A percentile compares a stretch with the other conserved stretches of the same genome.
Conservation (phyloP, 2,113 vertebrate species). For the Psittacus erithacus region DNA sequence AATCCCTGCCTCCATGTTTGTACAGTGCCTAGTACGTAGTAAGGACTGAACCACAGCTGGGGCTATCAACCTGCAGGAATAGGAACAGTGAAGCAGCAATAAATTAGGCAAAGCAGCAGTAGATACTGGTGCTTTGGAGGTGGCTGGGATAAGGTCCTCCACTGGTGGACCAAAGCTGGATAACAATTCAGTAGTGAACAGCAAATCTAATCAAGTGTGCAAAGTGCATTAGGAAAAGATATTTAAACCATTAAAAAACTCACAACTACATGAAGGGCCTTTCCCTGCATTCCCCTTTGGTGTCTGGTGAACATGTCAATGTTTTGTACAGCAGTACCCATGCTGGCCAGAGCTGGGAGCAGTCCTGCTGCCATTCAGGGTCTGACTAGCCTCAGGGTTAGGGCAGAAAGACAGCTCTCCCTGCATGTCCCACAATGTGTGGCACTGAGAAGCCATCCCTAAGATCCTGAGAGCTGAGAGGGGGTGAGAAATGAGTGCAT, state of each 20-base stretch:
- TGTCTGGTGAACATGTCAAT: neutral
- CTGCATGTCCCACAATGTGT: rapidly evolving
- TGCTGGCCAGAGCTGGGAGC: neutral
- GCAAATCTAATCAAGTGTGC: neutral
- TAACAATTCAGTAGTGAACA: neutral
- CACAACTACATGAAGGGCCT: neutral
- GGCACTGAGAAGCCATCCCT: neutral
- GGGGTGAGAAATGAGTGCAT: neutral
- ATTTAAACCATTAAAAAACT: neutral
- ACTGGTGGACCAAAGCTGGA: neutral
- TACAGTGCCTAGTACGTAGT: neutral
- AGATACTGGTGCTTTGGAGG: neutral
- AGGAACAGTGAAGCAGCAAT: neutral
- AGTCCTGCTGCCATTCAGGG: neutral
- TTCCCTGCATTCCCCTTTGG: neutral
- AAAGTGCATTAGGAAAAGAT: neutral
- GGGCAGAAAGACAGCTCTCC: too few species aligned
- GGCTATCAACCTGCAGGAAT: neutral
- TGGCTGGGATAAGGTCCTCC: neutral
- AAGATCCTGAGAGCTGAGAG: neutral
- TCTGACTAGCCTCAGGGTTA: neutral
- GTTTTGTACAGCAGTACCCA: neutral
- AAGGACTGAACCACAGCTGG: neutral
- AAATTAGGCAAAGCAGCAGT: neutral
- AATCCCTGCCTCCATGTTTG: neutral